Evolutionary conservation across 2,888 invertebrate genomes (phyloP).

Genomic region (Philhelius pedissequus): DNA sequence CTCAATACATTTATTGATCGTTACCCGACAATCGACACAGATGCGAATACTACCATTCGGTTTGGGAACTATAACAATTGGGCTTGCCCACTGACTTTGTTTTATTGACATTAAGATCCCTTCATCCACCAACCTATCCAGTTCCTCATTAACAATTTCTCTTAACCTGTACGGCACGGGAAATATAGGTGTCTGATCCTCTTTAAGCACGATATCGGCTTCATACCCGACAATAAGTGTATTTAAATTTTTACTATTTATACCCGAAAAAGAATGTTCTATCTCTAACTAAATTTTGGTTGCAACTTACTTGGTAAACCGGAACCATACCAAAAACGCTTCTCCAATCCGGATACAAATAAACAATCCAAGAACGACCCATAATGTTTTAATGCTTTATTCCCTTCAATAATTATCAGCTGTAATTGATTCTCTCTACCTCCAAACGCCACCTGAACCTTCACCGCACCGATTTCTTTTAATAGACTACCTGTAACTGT

Average conservation of each 20-base stretch:
- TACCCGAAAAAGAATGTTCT: neutral
- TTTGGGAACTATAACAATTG: constrained; percentile 72
- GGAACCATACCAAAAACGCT: neutral
- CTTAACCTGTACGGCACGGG: constrained; percentile 67
- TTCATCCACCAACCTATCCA: constrained; percentile 45
- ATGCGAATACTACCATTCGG: constrained; percentile 54
- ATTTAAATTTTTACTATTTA: neutral
- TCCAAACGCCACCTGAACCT: constrained; percentile 12
- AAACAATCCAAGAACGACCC: constrained; percentile 9
- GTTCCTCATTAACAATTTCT: constrained; percentile 63
- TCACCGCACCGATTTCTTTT: neutral
- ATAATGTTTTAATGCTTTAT: neutral
- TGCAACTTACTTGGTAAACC: neutral
- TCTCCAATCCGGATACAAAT: neutral
- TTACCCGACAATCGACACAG: constrained; percentile 72
- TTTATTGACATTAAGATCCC: constrained; percentile 62
- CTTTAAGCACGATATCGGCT: constrained; percentile 14
- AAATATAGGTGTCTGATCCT: constrained; percentile 53
- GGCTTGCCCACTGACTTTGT: constrained; percentile 69
- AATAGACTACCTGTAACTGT: constrained; percentile 8
- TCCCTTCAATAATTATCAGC: neutral
- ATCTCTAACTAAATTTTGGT: neutral
- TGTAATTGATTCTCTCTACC: neutral
- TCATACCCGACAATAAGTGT: constrained; percentile 4
- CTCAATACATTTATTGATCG: constrained; percentile 50